A percentile compares a stretch with the other conserved stretches of the same genome.
These are phyloP conservation scores for Salpingus planirostris DNA, from an alignment of 2,888 invertebrate genomes.

Conservation along the genomic window DNA sequence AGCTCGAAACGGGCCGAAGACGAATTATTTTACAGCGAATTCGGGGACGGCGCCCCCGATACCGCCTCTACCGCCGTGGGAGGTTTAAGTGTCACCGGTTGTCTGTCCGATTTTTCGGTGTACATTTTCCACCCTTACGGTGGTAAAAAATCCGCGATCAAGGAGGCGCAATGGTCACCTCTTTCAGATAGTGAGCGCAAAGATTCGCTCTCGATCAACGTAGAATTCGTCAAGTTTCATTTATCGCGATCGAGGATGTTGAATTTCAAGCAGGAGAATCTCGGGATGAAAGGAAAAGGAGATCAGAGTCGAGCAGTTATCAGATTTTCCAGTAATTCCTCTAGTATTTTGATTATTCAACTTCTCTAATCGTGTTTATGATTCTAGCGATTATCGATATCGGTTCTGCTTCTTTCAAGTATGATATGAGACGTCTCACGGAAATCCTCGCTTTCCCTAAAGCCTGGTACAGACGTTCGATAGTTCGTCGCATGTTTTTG, in stretches of 20 bases:
- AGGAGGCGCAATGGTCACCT: slow-evolving; percentile 81
- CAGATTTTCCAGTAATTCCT: slow-evolving; percentile 87
- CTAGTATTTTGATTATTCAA: too few relatives aligned
- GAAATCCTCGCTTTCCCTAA: slow-evolving; percentile 97
- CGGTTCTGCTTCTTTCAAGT: slow-evolving; percentile 93
- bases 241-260: slow-evolving; percentile 84
- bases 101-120: slow-evolving; percentile 93
- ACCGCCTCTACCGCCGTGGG: slow-evolving; percentile 63
- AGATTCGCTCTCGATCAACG: slow-evolving; percentile 91
- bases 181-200: slow-evolving; percentile 83
- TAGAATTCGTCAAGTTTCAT: slow-evolving; percentile 95
- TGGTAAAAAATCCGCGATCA: slow-evolving; percentile 71
- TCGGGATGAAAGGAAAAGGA: slow-evolving; percentile 35
- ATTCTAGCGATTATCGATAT: slow-evolving; percentile 84
- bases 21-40: slow-evolving; percentile 51
- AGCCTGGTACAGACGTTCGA: slow-evolving; percentile 94
- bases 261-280: slow-evolving; percentile 58
- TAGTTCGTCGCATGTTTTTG: slow-evolving; percentile 84
- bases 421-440: slow-evolving; percentile 93
- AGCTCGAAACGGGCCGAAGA: slow-evolving; percentile 84
- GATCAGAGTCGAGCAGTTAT: slow-evolving; percentile 82
- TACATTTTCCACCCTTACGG: slow-evolving; percentile 99
- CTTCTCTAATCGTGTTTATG: too few relatives aligned
- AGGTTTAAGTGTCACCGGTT: slow-evolving; percentile 89
- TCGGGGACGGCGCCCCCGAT: slow-evolving; percentile 42